Base-by-base conservation (phyloP, 2,113 vertebrate genomes). In the Tauraco erythrolophus region DNA sequence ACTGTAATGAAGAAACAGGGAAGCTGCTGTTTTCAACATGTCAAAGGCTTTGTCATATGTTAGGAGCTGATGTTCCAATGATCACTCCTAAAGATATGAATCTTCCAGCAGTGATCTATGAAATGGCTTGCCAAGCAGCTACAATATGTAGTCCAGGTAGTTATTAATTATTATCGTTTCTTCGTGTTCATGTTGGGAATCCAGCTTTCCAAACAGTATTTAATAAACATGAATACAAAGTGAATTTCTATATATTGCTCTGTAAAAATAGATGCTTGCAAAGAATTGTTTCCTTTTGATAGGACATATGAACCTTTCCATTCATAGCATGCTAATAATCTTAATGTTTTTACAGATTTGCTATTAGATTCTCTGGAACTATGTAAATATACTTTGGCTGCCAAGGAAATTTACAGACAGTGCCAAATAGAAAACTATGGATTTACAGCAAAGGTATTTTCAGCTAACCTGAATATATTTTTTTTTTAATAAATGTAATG, bases 381-480 rank as follows among this genome's bases (percentile, higher is more conserved):
- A 24, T 99, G 99, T 95, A 99, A 99, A 97, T 99, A 98, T n/a
- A 99, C 99, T 28, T 96, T 97, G 48, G 95, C 96, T 33, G 99
- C 99, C 15, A 97, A 99, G 97, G 99, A 99, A 53, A 98, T 99
- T 65, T 99, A 99, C 96, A 97, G 98, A 45, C 99, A 99, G 83
- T 99, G 99, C 98, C 99, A 99, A 89, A 98, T 99, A 95, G 99
- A 99, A 84, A 99, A 97, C 85, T 99, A 98, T 72, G 99, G 98
- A 50, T 99, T 99, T 64, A 97, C 98, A 60, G 85, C 98, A 60
- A 99, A 99, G 98, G 99, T 99, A 96, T 95, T 94, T 74, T 57
- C 74, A 68, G 14, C 18, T 64, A 60, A 45, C 9, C 77, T 56
- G 27, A 41, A 60, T 28, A 7, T 25, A 31, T 25, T 22, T 37